Evolutionary conservation across 2,113 vertebrate genomes (phyloP), one percentile per base, ranked within the genome.

Genomic region (Elephas maximus): DNA sequence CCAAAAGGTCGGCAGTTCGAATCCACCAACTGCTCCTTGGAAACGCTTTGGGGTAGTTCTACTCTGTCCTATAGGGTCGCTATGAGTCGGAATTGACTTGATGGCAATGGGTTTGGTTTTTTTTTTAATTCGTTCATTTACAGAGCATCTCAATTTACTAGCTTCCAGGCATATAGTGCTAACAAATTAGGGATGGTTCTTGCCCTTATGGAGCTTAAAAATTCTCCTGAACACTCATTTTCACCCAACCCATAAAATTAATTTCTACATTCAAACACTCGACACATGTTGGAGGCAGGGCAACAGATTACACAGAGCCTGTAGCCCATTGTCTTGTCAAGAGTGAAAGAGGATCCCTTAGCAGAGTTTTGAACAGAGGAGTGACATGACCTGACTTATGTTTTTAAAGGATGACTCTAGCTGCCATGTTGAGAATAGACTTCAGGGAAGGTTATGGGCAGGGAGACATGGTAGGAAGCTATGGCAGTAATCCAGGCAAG

Each of bases 191-290:
- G 9, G 77, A 62, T 18, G 17, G 45, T 57, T 90, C 48, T 18
- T 96, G 41, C 14, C 18, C 28, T 94, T 24, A 10, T 2, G 6
- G 37, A 85, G 37, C 24, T 77, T 91, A 71, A 30, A 86, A 88
- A 51, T 51, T 87, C 53, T 96, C 48, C n/a, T 20, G 5, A 94
- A 79, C 12, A 41, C 28, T 45, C 67, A 6, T 90, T 92, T 92
- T 85, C 51, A 60, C 45, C 83, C 23, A 83, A 6, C 21, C 20
- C 48, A 33, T 74, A 33, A 89, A 78, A 12, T n/a, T 20, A 80
- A 86, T 57, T 10, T 88, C n/a, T 84, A 11, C 44, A 71, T 33
- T 88, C 20, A 93, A 84, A 94, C n/a, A 73, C 85, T 80, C 15
- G 33, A 74, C 6, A 44, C 4, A 90, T 91, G 14, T 69, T 89